A percentile compares a stretch with the other conserved stretches of the same genome.
phyloP scores from a whole-genome alignment of 2,888 invertebrate species.

The Drosophila siamana region DNA sequence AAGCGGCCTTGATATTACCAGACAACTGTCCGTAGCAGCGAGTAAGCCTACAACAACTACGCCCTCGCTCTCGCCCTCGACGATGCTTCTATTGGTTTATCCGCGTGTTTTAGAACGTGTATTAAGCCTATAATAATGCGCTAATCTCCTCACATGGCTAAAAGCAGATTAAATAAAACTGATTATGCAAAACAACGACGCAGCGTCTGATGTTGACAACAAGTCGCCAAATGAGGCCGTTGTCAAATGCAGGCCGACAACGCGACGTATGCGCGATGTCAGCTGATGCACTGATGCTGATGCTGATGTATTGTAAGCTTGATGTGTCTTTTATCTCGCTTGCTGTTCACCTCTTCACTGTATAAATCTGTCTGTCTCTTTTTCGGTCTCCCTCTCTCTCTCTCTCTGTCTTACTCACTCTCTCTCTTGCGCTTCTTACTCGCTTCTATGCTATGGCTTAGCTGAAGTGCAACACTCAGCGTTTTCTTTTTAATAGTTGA shows the following conservation, averaged over 20 bases:
- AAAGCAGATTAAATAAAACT: conserved; percentile 64
- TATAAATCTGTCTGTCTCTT: not conserved
- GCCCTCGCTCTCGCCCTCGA: not conserved
- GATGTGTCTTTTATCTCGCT: conserved; percentile 14
- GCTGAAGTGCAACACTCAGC: conserved; percentile 64
- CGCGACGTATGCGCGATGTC: conserved; percentile 52
- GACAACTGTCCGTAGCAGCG: conserved; percentile 48
- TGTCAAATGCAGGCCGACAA: conserved; percentile 48
- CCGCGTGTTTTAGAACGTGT: conserved; percentile 22
- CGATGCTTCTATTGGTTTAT: conserved; percentile 1
- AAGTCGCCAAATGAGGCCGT: conserved; percentile 17
- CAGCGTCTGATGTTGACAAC: conserved; percentile 5
- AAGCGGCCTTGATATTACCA: conserved; percentile 61
- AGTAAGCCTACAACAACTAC: conserved; percentile 22
- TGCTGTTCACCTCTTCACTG: not conserved
- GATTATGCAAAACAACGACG: conserved; percentile 51
- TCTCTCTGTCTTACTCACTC: not conserved
- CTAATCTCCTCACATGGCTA: conserved; percentile 63
- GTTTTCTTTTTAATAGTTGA: conserved; percentile 73
- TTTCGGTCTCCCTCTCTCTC: not conserved
- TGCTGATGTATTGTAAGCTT: conserved; percentile 23
- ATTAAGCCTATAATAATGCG: conserved; percentile 62
- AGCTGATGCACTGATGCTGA: conserved; percentile 5
- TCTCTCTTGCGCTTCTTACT: not conserved
- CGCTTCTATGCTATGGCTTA: conserved; percentile 31